Conservation (phyloP, 2,113 vertebrate species). For the Siniperca knerii region DNA sequence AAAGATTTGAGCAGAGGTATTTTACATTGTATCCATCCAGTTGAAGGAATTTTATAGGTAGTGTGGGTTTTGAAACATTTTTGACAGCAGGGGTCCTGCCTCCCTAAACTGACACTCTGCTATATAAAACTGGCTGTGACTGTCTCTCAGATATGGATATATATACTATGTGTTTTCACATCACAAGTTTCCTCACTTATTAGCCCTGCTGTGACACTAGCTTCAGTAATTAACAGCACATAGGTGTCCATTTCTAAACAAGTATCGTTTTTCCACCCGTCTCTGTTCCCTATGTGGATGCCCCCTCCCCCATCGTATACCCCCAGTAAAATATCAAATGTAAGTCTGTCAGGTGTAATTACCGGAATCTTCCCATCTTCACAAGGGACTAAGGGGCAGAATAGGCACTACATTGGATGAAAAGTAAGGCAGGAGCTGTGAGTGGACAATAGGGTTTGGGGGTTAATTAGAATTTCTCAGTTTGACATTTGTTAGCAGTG, state of each 20-base stretch:
- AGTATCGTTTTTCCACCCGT: slow-evolving; percentile 42
- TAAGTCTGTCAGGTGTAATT: slow-evolving; percentile 73
- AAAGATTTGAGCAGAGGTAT: neutral
- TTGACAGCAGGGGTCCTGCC: neutral
- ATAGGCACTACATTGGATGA: slow-evolving; percentile 46
- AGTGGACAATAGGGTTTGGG: slow-evolving; percentile 26
- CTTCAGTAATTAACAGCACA: slow-evolving; percentile 24
- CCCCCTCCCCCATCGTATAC: neutral
- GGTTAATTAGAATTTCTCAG: slow-evolving; percentile 57
- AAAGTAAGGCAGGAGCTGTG: neutral
- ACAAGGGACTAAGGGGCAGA: neutral
- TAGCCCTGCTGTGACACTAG: neutral
- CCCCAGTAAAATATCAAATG: slow-evolving; percentile 69
- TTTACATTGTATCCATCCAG: neutral
- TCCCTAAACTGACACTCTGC: neutral
- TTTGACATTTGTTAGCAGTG: slow-evolving; percentile 37
- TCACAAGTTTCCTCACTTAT: neutral
- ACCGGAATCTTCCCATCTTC: slow-evolving; percentile 33
- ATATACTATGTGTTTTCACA: neutral
- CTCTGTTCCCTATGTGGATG: neutral
- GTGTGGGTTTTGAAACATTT: neutral
- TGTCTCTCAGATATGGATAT: neutral
- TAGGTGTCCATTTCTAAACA: slow-evolving; percentile 38
- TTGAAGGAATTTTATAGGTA: neutral
- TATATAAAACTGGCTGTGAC: neutral